A percentile compares a stretch with the other conserved stretches of the same genome.
These are phyloP conservation scores for Ophiothrix spiculata DNA, from an alignment of 35 echinoderm and acorn worm species.

Conservation along the genomic window DNA sequence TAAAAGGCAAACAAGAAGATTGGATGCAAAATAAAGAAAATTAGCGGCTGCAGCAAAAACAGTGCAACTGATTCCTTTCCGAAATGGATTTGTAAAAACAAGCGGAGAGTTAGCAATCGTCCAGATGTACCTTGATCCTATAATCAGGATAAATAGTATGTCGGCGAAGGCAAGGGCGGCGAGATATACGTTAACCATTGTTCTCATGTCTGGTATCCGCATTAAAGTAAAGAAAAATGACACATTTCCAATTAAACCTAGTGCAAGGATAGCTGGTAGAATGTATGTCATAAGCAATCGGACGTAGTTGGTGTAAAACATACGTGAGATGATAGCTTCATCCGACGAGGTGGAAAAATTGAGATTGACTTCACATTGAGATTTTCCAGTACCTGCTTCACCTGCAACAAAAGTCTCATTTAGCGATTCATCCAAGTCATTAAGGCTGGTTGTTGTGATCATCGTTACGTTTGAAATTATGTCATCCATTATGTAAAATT, in stretches of 20 bases:
- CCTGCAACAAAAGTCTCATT: too few relatives aligned
- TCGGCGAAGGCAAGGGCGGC: slow-evolving; percentile 68
- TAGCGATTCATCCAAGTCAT: too few relatives aligned
- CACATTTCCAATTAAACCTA: slow-evolving; percentile 60
- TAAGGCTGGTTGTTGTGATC: too few relatives aligned
- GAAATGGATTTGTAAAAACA: slow-evolving; percentile 10
- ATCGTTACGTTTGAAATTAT: too few relatives aligned
- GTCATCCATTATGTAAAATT: too few relatives aligned
- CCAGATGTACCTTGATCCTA: slow-evolving; percentile 53
- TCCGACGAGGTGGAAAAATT: too few relatives aligned
- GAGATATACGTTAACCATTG: slow-evolving; percentile 73
- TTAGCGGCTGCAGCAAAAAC: slow-evolving; percentile 38
- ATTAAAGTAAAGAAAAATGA: slow-evolving; percentile 72
- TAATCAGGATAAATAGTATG: slow-evolving; percentile 54
- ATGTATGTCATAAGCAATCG: slow-evolving; percentile 6
- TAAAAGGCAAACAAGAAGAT: slow-evolving; percentile 60
- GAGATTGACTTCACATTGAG: too few relatives aligned
- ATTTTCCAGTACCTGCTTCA: too few relatives aligned
- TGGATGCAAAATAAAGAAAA: slow-evolving; percentile 67
- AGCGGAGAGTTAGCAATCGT: slow-evolving; percentile 45
- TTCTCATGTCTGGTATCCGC: slow-evolving; percentile 70
- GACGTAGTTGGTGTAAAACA: background rate
- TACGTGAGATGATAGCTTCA: background rate
- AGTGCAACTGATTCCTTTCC: slow-evolving; percentile 32
- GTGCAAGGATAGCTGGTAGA: slow-evolving; percentile 53